Evolutionary conservation across 2,888 invertebrate species (phyloP).

Genomic region (Lottia scabra): DNA sequence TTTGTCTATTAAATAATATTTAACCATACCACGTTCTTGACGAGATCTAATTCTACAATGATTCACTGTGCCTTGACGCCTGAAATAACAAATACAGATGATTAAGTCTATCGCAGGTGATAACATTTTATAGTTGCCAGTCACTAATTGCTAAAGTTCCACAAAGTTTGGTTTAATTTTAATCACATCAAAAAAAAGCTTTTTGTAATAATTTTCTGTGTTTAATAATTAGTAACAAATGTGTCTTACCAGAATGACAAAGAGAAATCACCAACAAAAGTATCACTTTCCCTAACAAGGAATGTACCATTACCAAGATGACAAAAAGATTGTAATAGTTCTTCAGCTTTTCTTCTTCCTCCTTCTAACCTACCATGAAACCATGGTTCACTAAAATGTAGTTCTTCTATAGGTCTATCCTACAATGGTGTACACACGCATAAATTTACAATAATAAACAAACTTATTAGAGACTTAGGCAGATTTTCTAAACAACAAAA

Average conservation of each 20-base stretch:
- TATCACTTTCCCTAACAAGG: constrained; percentile 87
- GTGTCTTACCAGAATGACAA: constrained; percentile 85
- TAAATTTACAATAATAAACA: neutral
- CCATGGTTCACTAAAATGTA: constrained; percentile 62
- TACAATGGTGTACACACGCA: constrained; percentile 17
- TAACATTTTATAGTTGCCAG: no score
- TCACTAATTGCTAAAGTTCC: no score
- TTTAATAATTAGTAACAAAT: no score
- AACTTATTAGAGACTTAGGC: neutral
- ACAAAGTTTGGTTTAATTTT: no score
- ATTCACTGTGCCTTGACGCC: constrained; percentile 83
- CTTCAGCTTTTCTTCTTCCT: constrained; percentile 51
- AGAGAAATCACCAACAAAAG: constrained; percentile 95
- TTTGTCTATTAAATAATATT: constrained; percentile 90
- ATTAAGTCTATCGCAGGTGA: no score
- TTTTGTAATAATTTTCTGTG: no score
- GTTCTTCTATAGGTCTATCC: constrained; percentile 54
- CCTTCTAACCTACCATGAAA: constrained; percentile 60
- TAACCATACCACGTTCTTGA: constrained; percentile 87
- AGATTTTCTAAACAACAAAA: no score
- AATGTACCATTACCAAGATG: constrained; percentile 61
- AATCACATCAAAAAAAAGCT: no score
- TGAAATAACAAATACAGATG: constrained; percentile 44
- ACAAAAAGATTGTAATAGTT: constrained; percentile 49
- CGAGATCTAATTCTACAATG: constrained; percentile 89